phyloP scores from a whole-genome alignment of 2,113 vertebrate genomes.

The Genyomyrus donnyi region DNA sequence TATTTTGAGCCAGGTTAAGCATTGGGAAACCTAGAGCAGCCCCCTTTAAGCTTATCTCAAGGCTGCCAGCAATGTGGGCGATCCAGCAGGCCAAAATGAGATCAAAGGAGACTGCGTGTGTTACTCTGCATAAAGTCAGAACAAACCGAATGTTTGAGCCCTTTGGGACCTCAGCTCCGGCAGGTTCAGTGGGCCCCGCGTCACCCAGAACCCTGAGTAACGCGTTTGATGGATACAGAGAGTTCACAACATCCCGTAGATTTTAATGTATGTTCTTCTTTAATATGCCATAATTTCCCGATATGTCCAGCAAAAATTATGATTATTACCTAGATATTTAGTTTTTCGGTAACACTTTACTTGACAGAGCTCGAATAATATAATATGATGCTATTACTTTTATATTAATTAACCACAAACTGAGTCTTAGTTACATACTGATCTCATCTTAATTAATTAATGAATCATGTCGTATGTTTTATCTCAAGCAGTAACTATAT shows the following conservation, averaged over 20 bases:
- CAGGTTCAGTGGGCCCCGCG: slow-evolving; percentile 26
- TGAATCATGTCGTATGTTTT: not conserved
- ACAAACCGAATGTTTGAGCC: slow-evolving; percentile 41
- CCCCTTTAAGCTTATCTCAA: slow-evolving; percentile 31
- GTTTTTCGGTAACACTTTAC: not conserved
- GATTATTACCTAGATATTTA: not conserved
- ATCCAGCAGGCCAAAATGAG: slow-evolving; percentile 37
- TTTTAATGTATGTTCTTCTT: not conserved
- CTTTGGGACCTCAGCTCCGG: slow-evolving; percentile 18
- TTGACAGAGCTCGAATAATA: not conserved
- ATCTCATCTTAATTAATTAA: not conserved
- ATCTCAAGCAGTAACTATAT: not conserved
- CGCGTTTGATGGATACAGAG: not conserved
- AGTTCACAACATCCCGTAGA: not conserved
- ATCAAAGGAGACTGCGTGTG: slow-evolving; percentile 46
- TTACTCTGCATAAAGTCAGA: slow-evolving; percentile 40
- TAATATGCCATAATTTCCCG: not conserved
- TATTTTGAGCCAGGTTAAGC: not conserved
- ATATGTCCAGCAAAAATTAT: not conserved
- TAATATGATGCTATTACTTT: not conserved
- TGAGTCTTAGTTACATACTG: no score
- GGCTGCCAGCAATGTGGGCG: slow-evolving; percentile 29
- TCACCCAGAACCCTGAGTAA: not conserved
- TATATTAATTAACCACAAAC: not conserved
- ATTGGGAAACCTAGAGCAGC: slow-evolving; percentile 18